Evolutionary conservation across 2,797 vertebrate species (phyloP).

Genomic region (Petrocephalus sullivani): DNA sequence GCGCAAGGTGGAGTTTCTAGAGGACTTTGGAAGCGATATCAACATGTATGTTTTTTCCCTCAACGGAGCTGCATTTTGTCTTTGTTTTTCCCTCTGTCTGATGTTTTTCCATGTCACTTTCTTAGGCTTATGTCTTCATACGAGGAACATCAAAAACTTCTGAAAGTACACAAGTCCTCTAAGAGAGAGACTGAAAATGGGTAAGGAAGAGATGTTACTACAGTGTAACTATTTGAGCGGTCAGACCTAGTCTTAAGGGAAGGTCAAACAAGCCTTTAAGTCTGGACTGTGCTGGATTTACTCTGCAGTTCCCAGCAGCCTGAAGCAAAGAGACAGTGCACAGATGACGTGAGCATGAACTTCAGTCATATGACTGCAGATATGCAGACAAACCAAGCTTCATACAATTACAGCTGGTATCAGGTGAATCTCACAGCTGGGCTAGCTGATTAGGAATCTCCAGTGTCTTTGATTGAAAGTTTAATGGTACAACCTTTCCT

Average conservation of each 20-base stretch:
- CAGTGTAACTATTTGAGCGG: background rate
- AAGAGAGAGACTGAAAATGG: constrained; percentile 88
- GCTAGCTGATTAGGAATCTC: background rate
- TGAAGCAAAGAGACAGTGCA: background rate
- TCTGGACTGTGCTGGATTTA: background rate
- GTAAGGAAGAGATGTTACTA: constrained; percentile 49
- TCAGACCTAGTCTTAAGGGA: background rate
- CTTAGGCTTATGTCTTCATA: constrained; percentile 81
- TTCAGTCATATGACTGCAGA: background rate
- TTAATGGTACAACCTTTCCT: background rate
- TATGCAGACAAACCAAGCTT: background rate
- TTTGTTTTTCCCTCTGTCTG: too few species aligned
- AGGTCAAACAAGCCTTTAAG: background rate
- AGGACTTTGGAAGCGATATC: constrained; percentile 92
- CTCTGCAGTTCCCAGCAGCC: background rate
- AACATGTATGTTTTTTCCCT: constrained; percentile 69
- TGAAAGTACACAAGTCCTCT: constrained; percentile 77
- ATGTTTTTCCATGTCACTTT: constrained; percentile 4
- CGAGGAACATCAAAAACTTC: constrained; percentile 82
- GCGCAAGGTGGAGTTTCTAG: constrained; percentile 94
- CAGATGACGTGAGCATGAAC: background rate
- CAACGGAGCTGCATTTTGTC: background rate
- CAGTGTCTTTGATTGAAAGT: background rate
- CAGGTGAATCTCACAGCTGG: background rate
- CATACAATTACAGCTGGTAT: background rate